Percentiles rank a stretch among this genome's conserved stretches.
phyloP scores from a whole-genome alignment of 1,140 invertebrate genomes.

The Neodiprion fabricii region DNA sequence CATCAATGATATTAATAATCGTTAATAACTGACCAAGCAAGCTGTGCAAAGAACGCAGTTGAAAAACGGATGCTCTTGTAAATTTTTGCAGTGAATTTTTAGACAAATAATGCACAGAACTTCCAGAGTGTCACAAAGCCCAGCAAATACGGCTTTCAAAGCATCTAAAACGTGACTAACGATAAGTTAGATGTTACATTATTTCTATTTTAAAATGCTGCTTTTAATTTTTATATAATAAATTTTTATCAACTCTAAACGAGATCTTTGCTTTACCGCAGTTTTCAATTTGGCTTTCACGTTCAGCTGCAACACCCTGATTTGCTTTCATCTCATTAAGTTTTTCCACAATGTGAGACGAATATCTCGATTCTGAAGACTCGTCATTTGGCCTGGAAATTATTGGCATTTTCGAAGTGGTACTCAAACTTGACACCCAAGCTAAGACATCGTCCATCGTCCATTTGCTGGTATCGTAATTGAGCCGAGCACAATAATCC shows the following conservation, averaged over 20 bases:
- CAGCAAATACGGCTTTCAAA: constrained; percentile 16
- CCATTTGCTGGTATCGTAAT: constrained; percentile 41
- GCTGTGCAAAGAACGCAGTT: constrained; percentile 41
- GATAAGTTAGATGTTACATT: background rate
- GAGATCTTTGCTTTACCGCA: constrained; percentile 29
- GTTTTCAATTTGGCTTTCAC: constrained; percentile 36
- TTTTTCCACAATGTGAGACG: constrained; percentile 33
- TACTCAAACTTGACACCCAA: constrained; percentile 27
- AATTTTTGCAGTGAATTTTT: constrained; percentile 12
- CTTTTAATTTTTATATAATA: no score
- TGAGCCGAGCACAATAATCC: constrained; percentile 46
- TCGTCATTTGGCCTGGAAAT: background rate
- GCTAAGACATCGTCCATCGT: constrained; percentile 37
- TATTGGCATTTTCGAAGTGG: background rate
- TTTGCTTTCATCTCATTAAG: constrained; percentile 39
- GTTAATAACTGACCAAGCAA: constrained; percentile 43
- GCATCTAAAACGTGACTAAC: constrained; percentile 10
- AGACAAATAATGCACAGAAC: constrained; percentile 48
- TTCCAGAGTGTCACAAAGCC: constrained; percentile 21
- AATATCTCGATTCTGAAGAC: constrained; percentile 32
- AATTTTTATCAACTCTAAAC: background rate
- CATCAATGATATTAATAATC: background rate
- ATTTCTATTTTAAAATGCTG: background rate
- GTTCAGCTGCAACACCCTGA: constrained; percentile 26
- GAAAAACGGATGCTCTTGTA: constrained; percentile 48